Base-by-base conservation (phyloP, 2,888 invertebrate genomes). In the Teleiodes luculella region DNA sequence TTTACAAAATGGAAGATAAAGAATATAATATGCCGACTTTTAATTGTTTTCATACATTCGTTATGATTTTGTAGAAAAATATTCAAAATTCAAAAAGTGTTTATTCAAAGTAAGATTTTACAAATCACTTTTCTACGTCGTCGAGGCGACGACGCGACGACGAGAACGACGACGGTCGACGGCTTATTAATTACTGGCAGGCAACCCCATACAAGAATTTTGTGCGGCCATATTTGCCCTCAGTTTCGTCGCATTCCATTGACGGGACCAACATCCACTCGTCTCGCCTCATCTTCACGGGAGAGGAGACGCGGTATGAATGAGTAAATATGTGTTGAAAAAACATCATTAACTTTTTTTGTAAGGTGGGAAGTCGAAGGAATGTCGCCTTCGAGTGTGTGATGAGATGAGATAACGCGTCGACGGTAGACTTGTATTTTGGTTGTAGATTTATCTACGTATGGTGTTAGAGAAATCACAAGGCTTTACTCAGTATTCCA, bases 261-360 rank as follows among this genome's bases (percentile, higher is more conserved):
- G 66, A 68, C 66, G 53, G 18, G 14, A 10, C 39, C 11, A 41
- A 24, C 24, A 24, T 3, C 33, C 33, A 16, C 39, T 37, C 50
- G 28, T 50, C 37, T 37, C 50, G 39, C 18, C 13, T 48, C 48
- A 67, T 64, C 63, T 59, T 65, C 74, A 77, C 74, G 78, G 75
- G 76, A 78, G 73, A 75, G 68, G 72, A 73, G 74, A 73, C 77
- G 76, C 60, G 80, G 67, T 65, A 77, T 81, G 81, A 81, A 83
- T 80, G 78, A 71, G 76, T 78, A 79, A 79, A 79, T 76, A 78
- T 64, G 62, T 68, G 47, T 58, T 56, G 59, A 68, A 45, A 53
- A 54, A 54, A 54, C 33, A 41, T 54, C 54, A 54, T 54, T 54
- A 54, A 43, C 49, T 41, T 30, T 47, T 41, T 54, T 54, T 54